Conservation (phyloP, 2,797 vertebrate genomes). For the Falco naumanni region DNA sequence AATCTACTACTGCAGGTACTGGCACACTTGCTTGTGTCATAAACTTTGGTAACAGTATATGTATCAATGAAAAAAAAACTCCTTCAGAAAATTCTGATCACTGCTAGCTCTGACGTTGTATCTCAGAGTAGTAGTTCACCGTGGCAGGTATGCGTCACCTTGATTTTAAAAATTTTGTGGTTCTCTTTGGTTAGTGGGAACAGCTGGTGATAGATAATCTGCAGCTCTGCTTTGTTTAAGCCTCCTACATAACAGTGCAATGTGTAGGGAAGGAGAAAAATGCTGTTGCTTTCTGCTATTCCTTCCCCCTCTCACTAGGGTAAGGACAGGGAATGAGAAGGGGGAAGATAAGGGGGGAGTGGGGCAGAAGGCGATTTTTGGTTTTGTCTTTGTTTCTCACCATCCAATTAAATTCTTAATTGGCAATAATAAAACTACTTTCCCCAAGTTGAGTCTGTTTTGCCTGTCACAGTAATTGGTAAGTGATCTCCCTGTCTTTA, state of each 20-base stretch:
- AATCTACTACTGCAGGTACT: neutral
- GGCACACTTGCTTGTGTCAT: neutral
- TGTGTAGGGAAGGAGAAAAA: neutral
- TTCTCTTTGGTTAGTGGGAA: neutral
- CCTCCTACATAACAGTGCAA: neutral
- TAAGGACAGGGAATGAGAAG: neutral
- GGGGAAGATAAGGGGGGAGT: neutral
- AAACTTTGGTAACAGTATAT: neutral
- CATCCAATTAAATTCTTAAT: neutral
- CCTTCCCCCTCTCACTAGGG: neutral
- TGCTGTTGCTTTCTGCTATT: neutral
- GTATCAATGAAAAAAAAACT: neutral
- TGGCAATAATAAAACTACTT: neutral
- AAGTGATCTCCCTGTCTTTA: neutral
- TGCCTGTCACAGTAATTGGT: neutral
- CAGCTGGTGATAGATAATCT: neutral
- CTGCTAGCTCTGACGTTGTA: neutral
- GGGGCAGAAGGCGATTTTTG: neutral
- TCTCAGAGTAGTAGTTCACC: neutral
- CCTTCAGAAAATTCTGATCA: neutral
- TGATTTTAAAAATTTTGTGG: neutral
- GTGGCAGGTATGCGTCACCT: rapidly evolving
- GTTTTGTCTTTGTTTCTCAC: neutral
- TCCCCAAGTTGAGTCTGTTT: neutral
- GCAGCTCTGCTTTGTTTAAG: neutral